Base-by-base conservation (phyloP, 2,888 invertebrate genomes). In the Buathra laborator region DNA sequence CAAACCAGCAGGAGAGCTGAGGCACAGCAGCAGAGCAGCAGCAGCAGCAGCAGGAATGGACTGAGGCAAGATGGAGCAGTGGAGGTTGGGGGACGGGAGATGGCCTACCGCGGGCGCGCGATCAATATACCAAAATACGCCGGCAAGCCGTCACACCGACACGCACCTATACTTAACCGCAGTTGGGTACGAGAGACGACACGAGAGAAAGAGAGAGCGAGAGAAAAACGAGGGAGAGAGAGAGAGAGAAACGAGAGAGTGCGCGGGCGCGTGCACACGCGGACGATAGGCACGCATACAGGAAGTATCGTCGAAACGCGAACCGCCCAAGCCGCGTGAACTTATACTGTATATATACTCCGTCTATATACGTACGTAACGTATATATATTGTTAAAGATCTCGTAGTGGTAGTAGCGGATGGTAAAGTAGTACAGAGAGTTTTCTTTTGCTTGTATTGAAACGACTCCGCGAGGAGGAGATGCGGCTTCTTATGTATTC, bases 81-180 rank as follows among this genome's bases (percentile, higher is more conserved):
- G 86, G 77, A 87, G 89, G 89, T 88, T 76, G 87, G 83, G 86
- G 79, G 87, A 87, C 88, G 89, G 88, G 91, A 90, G 91, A 91
- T 92, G 92, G 93, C 90, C 91, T 92, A 92, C 91, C 90, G 92
- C 90, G 92, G 81, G 86, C 91, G 91, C 91, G 90, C 94, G 93
- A 93, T 93, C 93, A 94, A 94, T 94, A 94, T 93, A 93, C 93
- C 93, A 93, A 94, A 94, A 94, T 94, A 94, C 93, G 92, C 92
- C 92, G 92, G 91, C 92, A 93, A 91, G 90, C 90, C 91, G 90
- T 89, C 88, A 89, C 90, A 89, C 89, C 86, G 86, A 88, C 86
- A 83, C 86, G 81, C 85, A 82, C 86, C 84, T 83, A 87, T 86
- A 88, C 89, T 86, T 87, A 86, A 86, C 86, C 83, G 78, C 72